A percentile compares a stretch with the other conserved stretches of the same genome.
These are phyloP conservation scores for Oegoconia quadripuncta DNA, from an alignment of 2,888 invertebrate genomes.

Conservation along the genomic window DNA sequence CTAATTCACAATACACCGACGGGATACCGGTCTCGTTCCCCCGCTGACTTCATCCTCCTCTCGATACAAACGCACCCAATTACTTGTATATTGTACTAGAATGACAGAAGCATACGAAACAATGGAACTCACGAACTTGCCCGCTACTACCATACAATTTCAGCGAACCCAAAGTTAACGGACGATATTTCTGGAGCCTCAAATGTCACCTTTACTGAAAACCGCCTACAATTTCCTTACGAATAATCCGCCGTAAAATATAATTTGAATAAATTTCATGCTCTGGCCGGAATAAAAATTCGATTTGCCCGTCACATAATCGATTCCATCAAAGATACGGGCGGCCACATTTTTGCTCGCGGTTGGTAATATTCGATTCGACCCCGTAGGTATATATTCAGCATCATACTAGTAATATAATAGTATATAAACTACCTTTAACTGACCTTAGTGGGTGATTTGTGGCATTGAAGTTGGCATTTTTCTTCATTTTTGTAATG, in stretches of 20 bases:
- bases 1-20: constrained; percentile 9
- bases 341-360: constrained; percentile 15
- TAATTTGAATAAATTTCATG: constrained; percentile 54
- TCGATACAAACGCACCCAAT: no score
- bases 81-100: not conserved
- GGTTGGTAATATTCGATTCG: no score
- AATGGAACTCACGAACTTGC: not conserved
- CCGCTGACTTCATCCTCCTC: not conserved
- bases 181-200: constrained; percentile 21
- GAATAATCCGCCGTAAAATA: constrained; percentile 47
- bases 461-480: constrained; percentile 19
- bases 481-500: constrained; percentile 12
- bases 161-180: not conserved
- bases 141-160: not conserved
- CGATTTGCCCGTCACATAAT: constrained; percentile 32
- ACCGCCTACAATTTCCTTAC: constrained; percentile 34
- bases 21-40: not conserved
- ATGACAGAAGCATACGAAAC: not conserved
- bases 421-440: constrained; percentile 3
- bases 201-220: constrained; percentile 31
- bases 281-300: constrained; percentile 36
- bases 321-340: constrained; percentile 29
- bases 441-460: constrained; percentile 24
- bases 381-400: constrained; percentile 28
- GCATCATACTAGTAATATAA: no score